A percentile compares a stretch with the other conserved stretches of the same genome.
Evolutionary conservation across 2,113 vertebrate species (phyloP).

Genomic region (Lophochroa leadbeateri): DNA sequence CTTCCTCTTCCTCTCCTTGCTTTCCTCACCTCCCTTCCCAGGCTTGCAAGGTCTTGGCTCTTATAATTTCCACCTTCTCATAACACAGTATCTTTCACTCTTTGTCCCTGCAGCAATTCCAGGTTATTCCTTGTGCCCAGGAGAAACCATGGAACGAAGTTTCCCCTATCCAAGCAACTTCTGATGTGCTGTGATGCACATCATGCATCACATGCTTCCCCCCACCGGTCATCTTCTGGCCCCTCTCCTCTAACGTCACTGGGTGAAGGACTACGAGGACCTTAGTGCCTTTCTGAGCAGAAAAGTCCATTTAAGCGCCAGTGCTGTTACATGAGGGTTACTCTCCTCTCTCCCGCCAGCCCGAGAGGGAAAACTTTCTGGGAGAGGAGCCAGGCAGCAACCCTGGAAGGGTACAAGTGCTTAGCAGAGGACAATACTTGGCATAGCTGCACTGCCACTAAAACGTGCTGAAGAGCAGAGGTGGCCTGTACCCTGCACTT

Average conservation of each 20-base stretch:
- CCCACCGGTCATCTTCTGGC: background rate
- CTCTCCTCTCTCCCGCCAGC: background rate
- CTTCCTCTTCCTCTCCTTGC: background rate
- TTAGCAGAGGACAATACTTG: background rate
- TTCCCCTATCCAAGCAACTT: background rate
- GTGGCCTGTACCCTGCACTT: background rate
- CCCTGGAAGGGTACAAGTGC: background rate
- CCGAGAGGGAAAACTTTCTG: background rate
- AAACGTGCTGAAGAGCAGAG: background rate
- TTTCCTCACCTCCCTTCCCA: background rate
- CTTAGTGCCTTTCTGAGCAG: background rate
- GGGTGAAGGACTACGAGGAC: background rate
- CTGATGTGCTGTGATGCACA: background rate
- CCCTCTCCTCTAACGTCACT: background rate
- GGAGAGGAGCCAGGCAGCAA: background rate
- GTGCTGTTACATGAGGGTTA: background rate
- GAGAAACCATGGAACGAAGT: background rate
- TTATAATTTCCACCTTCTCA: background rate
- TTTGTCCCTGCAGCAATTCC: background rate
- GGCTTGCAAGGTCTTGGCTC: background rate
- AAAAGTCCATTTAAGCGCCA: background rate
- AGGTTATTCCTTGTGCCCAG: background rate
- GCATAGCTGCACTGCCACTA: background rate
- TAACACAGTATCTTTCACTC: background rate
- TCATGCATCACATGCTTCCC: background rate